These are phyloP conservation scores for Meteorus colon DNA, from an alignment of 2,888 invertebrate species.

Conservation along the genomic window DNA sequence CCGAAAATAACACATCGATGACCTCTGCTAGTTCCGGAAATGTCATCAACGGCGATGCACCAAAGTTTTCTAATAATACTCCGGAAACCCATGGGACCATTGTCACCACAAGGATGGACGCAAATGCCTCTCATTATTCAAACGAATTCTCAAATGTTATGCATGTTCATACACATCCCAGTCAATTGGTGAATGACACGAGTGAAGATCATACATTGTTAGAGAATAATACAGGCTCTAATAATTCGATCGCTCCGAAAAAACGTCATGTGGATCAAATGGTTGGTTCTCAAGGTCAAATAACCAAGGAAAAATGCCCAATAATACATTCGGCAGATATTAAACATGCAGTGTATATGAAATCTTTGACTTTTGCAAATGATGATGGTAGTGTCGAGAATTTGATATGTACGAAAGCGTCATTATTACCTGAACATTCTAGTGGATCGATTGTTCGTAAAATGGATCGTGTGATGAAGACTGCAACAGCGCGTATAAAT, in stretches of 20 bases:
- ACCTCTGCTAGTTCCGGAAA: background rate
- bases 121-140: background rate
- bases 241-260: background rate
- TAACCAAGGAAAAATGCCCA: background rate
- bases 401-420: slow-evolving; percentile 25
- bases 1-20: background rate
- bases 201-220: background rate
- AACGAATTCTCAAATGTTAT: background rate
- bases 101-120: background rate
- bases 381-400: slow-evolving; percentile 15
- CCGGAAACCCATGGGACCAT: background rate
- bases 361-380: background rate
- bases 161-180: background rate
- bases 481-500: background rate
- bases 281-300: slow-evolving; percentile 10
- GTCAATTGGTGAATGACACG: background rate
- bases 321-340: slow-evolving; percentile 8
- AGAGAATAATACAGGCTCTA: background rate
- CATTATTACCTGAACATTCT: background rate
- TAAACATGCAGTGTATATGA: background rate
- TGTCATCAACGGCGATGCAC: background rate
- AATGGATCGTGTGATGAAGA: slow-evolving; percentile 36
- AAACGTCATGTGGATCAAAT: slow-evolving; percentile 9
- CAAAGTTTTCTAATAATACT: slow-evolving; percentile 6
- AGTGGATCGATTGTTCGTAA: background rate